Evolutionary conservation across 2,113 vertebrate species (phyloP), one percentile per base, ranked within the genome.

Genomic region (Glaucidium brasilianum): DNA sequence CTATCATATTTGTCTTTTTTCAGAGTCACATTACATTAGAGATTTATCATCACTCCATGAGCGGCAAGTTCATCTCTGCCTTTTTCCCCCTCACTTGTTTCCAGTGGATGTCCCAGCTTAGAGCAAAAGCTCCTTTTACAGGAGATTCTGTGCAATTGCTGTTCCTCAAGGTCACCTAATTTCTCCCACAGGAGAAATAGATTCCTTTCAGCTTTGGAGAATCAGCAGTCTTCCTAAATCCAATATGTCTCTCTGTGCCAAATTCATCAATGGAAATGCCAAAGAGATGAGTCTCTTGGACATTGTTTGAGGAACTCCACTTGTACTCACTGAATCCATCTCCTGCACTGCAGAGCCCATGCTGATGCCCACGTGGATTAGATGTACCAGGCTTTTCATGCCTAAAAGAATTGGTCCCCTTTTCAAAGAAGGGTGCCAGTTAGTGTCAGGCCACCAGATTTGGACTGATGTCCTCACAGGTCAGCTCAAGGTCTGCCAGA

Each of bases 111-210:
- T 86, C 68, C 76, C 68, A 66, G 75, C 91, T 74, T 74, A 9
- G n/a, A 80, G 80, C 90, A 93, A 77, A 90, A 63, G 26, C 77
- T 94, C 59, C 64, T 84, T 86, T 71, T 75, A 69, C 47, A 84
- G 62, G 62, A 87, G 41, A 47, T 47, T 83, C 67, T 41, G n/a
- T 64, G 49, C 73, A 49, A 12, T 6, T 71, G 77, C 76, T 85
- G 56, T 25, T 96, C 80, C 76, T 94, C 89, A 87, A 94, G 91
- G 94, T 92, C 89, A 81, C 76, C 73, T 82, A 19, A 27, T 56
- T 91, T 91, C 55, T 94, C 89, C 89, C 83, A 59, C 22, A 47
- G 80, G 91, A 96, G 72, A 37, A 77, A 89, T 5, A 43, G 91
- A 87, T 92, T 89, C 76, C 76, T 79, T 55, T 39, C 91, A 78